These are phyloP conservation scores for Stenodema calcarata DNA, from an alignment of 2,888 invertebrate species.

Conservation along the genomic window DNA sequence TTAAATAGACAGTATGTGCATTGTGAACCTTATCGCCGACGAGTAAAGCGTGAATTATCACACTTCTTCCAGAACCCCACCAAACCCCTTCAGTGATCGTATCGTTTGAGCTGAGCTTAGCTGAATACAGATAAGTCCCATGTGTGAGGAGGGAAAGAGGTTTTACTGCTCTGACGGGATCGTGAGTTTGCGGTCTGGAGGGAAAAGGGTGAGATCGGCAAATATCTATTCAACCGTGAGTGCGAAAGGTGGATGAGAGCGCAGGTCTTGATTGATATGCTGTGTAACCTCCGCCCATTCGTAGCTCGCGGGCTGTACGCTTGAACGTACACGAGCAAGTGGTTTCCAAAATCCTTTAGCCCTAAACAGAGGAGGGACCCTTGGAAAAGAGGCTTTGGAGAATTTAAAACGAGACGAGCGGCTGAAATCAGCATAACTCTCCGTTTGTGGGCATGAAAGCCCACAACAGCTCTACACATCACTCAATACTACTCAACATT, in stretches of 20 bases:
- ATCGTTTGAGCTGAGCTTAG: neutral
- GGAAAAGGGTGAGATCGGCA: neutral
- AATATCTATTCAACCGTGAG: constrained; percentile 17
- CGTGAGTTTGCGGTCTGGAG: neutral
- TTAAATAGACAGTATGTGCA: no score
- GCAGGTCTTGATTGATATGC: neutral
- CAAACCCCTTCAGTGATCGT: neutral
- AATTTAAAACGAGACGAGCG: no score
- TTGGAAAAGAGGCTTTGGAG: no score
- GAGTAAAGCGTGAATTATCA: neutral
- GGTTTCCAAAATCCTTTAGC: neutral
- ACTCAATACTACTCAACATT: no score
- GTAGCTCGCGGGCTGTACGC: neutral
- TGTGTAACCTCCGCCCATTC: neutral
- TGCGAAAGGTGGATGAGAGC: neutral
- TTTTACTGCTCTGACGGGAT: neutral
- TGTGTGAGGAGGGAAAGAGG: neutral
- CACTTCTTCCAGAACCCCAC: neutral
- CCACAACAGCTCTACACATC: no score
- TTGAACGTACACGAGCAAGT: neutral
- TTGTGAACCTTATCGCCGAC: no score
- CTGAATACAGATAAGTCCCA: neutral
- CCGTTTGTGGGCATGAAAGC: no score
- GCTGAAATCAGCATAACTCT: no score
- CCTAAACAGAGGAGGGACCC: no score